Evolutionary conservation across 2,113 vertebrate genomes (phyloP), one percentile per base, ranked within the genome.

Genomic region (Grammomys dolichurus): DNA sequence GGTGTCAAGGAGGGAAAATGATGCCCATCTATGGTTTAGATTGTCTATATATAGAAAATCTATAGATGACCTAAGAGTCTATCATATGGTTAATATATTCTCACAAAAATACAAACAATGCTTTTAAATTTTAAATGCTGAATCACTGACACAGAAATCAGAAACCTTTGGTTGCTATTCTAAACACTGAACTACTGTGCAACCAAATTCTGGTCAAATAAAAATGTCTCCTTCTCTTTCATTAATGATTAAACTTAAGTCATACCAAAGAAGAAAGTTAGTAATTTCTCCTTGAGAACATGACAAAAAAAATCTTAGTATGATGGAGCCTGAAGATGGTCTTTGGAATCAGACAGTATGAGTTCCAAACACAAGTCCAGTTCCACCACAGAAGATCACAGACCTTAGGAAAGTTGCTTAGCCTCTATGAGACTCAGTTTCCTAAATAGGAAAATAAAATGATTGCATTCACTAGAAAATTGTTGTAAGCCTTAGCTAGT

Each of bases 191-290:
- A 82, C 70, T 92, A 63, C 40, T 56, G 1, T 48, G 81, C 46
- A 94, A 88, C 77, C 28, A 8, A 92, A 88, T 80, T 94, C 22
- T 78, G 65, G 31, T 90, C 85, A 91, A 95, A 77, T 51, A 60
- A 87, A 3, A 3, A 91, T 96, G 84, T 80, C 51, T 87, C 43
- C 3, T 88, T 94, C 70, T n/a, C 13, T 72, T 75, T 89, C 56
- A 78, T 72, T 87, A 87, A 72, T 20, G 3, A 88, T 90, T 70
- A 80, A 48, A 89, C 85, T 92, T 20, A 96, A 92, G 40, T 89
- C 70, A 85, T 22, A 81, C 63, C 48, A 90, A 90, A 95, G 60
- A 65, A 14, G 24, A 81, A 96, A 92, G n/a, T 31, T 3, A 40
- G 69, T 72, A 3, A 69, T 72, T 88, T 97, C 17, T 78, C 26